Percentiles rank a stretch among this genome's conserved stretches.
These are phyloP conservation scores for Centropus bengalensis DNA, from an alignment of 2,113 vertebrate species.

Conservation along the genomic window DNA sequence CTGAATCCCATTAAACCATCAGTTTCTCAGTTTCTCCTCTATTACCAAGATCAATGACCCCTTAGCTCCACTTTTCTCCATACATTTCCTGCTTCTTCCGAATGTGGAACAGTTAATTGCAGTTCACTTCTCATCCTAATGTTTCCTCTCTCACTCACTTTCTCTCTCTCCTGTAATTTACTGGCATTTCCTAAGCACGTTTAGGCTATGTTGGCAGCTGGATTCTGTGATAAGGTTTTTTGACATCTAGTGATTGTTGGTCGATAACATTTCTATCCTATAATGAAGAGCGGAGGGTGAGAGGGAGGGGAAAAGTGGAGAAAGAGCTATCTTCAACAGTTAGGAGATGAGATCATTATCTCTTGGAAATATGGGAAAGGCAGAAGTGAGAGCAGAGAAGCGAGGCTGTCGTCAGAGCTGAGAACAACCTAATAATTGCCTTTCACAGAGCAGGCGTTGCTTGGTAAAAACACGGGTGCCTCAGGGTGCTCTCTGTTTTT, in stretches of 20 bases:
- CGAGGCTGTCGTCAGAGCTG: not conserved
- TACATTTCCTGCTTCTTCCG: slow-evolving; percentile 55
- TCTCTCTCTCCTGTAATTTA: slow-evolving; percentile 47
- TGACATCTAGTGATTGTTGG: slow-evolving; percentile 53
- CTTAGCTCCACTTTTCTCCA: slow-evolving; percentile 26
- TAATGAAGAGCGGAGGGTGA: slow-evolving; percentile 35
- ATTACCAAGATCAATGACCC: slow-evolving; percentile 51
- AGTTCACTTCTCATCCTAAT: slow-evolving; percentile 53
- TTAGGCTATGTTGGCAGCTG: slow-evolving; percentile 56
- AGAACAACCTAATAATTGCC: slow-evolving; percentile 9
- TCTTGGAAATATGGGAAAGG: slow-evolving; percentile 29
- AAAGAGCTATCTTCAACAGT: slow-evolving; percentile 24
- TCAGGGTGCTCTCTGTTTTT: not conserved
- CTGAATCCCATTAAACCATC: slow-evolving; percentile 37
- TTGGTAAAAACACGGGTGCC: not conserved
- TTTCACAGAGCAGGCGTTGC: not conserved
- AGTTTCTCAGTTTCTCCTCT: slow-evolving; percentile 54
- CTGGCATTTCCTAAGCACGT: slow-evolving; percentile 48
- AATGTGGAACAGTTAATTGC: slow-evolving; percentile 48
- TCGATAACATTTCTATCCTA: slow-evolving; percentile 59
- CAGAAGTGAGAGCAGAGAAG: slow-evolving; percentile 17
- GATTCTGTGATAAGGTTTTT: slow-evolving; percentile 41
- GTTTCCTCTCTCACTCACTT: slow-evolving; percentile 24
- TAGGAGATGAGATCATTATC: slow-evolving; percentile 65
- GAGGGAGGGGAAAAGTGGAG: not conserved